Evolutionary conservation across 2,797 vertebrate species (phyloP).

Genomic region (Cossypha polioptera): DNA sequence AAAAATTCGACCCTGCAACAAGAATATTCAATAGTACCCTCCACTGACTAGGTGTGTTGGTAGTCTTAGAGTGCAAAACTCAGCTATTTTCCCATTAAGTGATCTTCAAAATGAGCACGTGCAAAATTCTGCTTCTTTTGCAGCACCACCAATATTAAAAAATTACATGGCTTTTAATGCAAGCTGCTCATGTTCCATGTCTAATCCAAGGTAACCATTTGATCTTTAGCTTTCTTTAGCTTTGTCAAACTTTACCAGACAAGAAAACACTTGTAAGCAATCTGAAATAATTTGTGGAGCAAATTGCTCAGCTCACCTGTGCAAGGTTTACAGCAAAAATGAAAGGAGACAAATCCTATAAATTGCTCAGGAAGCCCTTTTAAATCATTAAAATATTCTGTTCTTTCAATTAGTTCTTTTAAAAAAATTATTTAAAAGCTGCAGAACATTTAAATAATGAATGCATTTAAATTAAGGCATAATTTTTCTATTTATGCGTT

Average conservation of each 20-base stretch:
- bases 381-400: slow-evolving; percentile 40
- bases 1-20: neutral
- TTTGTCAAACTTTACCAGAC: neutral
- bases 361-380: slow-evolving; percentile 23
- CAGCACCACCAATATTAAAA: neutral
- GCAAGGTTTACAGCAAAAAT: slow-evolving; percentile 6
- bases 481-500: slow-evolving; percentile 52
- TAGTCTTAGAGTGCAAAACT: neutral
- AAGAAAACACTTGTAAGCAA: neutral
- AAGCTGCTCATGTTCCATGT: neutral
- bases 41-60: neutral
- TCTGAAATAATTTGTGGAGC: neutral
- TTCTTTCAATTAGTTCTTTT: slow-evolving; percentile 32
- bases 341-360: neutral
- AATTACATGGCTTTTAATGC: neutral
- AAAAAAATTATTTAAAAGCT: slow-evolving; percentile 21
- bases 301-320: neutral
- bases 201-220: neutral
- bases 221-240: neutral
- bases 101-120: neutral
- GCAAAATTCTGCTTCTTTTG: neutral
- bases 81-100: neutral
- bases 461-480: slow-evolving; percentile 51
- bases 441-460: slow-evolving; percentile 22
- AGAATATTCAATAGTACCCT: neutral